Base-by-base conservation (phyloP, 2,888 invertebrate species). In the Hypercompe scribonia region DNA sequence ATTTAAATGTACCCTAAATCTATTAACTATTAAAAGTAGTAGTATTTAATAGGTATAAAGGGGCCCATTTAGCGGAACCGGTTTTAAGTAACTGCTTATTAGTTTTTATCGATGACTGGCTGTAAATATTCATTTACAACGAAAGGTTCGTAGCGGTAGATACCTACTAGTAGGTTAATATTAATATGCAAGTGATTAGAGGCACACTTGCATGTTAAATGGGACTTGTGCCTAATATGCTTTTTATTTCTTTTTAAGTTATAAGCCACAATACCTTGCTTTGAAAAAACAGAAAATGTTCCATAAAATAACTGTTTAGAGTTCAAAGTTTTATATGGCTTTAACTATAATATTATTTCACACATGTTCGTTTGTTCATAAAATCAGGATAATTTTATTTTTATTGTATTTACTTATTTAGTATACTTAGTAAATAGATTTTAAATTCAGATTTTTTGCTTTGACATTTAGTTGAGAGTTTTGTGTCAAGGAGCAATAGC, bases 41-140 rank as follows among this genome's bases (percentile, higher is more conserved):
- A 65, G 11, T 15, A 36, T 28, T 31, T 39, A 10, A 28, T 18
- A 42, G 11, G 15, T 36, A 73, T 64, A 66, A 39, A 31, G 33
- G 46, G 36, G 65, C 31, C 73, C 65, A 71, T 71, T 68, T 42
- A 36, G 31, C 18, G 31, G 11, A 67, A 82, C 66, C 65, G 64
- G 75, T 72, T 77, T 46, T 61, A 7, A 68, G 39, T 69, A 74
- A 72, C 61, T 68, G 31, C 65, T 72, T 39, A 77, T 64, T 64
- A 73, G 68, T 75, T 77, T 81, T 80, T 61, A 71, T 72, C 68
- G 71, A 70, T 79, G 68, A 68, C 54, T 75, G 61, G 33, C 68
- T 66, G 63, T 39, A 31, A 67, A 24, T 65, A 76, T 33, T 81
- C 65, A 73, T 34, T 74, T 71, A 75, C 72, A 69, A 65, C 31